phyloP scores from a whole-genome alignment of 2,797 vertebrate species.

The Crocodylus rhombifer region DNA sequence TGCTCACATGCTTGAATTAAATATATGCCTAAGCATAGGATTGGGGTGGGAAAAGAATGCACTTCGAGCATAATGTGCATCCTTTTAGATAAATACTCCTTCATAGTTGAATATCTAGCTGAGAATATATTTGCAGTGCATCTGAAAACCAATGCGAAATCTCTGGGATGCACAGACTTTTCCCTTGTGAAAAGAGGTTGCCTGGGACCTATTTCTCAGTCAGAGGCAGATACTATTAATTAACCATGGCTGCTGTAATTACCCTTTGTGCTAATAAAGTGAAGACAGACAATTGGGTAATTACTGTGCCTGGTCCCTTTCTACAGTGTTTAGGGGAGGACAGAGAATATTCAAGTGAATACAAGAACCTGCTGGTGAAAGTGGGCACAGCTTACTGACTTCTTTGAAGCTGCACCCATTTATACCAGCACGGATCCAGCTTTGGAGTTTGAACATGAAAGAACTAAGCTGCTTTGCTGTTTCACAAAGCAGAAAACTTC shows the following conservation, averaged over 20 bases:
- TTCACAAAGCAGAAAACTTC: neutral
- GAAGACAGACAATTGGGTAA: constrained; percentile 3
- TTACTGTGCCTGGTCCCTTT: constrained; percentile 24
- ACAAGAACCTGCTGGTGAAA: neutral
- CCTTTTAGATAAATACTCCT: neutral
- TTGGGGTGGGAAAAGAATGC: neutral
- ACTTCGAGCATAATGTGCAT: neutral
- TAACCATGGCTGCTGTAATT: constrained; percentile 45
- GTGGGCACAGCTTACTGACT: neutral
- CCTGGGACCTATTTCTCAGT: constrained; percentile 13
- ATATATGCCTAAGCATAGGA: fast-evolving
- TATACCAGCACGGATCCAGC: neutral
- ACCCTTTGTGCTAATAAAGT: constrained; percentile 12
- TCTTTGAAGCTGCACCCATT: neutral
- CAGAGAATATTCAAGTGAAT: neutral
- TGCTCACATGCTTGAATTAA: neutral
- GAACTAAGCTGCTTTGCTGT: neutral
- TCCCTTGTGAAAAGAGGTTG: neutral
- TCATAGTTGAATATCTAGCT: neutral
- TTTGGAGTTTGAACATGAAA: neutral
- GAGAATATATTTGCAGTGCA: neutral
- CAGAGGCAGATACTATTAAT: constrained; percentile 1
- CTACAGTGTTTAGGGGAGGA: neutral
- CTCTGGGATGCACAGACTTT: neutral
- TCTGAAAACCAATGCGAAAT: neutral